Evolutionary conservation across 2,888 invertebrate genomes (phyloP).

Genomic region (Alentia gelatinosa): DNA sequence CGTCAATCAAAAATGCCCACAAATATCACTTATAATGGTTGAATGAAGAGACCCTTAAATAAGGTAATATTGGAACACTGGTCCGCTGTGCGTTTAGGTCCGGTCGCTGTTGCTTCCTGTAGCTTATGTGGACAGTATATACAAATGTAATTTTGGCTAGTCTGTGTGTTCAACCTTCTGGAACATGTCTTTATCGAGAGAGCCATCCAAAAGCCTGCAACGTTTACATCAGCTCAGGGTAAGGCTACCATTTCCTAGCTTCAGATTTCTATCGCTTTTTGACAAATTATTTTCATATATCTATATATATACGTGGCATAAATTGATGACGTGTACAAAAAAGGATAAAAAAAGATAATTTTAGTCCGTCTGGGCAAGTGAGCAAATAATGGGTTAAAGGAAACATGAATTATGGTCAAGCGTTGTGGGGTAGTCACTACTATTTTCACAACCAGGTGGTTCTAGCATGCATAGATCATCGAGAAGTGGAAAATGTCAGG

Average conservation of each 20-base stretch:
- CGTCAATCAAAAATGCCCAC: no score
- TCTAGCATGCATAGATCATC: not conserved
- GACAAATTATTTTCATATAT: not conserved
- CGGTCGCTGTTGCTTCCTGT: no score
- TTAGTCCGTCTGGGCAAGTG: constrained; percentile 47
- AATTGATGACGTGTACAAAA: not conserved
- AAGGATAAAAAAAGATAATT: constrained; percentile 1
- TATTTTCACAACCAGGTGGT: constrained; percentile 23
- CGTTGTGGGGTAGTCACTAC: constrained; percentile 29
- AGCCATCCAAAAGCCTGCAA: not conserved
- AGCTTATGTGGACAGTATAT: no score
- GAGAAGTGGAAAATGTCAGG: not conserved
- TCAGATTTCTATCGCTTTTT: not conserved
- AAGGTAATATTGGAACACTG: no score
- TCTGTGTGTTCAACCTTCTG: no score
- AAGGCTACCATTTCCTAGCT: not conserved
- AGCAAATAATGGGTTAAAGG: no score
- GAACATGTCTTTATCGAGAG: no score
- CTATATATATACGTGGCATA: not conserved
- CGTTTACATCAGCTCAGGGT: not conserved
- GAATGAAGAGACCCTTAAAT: no score
- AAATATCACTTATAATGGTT: no score
- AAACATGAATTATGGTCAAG: not conserved
- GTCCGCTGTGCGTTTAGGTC: no score
- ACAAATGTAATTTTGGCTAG: no score